Percentiles rank a stretch among this genome's conserved stretches.
These are phyloP conservation scores for Agapetus fuscipes DNA, from an alignment of 2,888 invertebrate genomes.

Conservation along the genomic window DNA sequence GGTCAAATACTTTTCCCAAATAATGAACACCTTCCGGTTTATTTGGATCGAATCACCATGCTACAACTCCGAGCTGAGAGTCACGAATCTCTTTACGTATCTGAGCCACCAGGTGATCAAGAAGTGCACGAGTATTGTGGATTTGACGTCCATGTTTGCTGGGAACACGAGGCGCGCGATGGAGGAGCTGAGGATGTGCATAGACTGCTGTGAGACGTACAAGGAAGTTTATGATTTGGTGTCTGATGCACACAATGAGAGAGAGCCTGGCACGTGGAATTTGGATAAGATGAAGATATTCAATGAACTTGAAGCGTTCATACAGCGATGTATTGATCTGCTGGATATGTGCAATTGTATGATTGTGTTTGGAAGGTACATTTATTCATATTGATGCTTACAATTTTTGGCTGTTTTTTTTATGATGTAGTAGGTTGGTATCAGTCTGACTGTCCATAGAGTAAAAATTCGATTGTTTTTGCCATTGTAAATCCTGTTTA, in stretches of 20 bases:
- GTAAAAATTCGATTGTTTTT: no score
- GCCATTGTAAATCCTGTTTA: no score
- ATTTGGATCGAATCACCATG: conserved; percentile 79
- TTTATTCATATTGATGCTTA: no score
- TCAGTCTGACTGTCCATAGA: no score
- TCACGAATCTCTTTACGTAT: conserved; percentile 59
- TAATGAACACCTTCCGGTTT: conserved; percentile 68
- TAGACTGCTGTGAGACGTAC: conserved; percentile 67
- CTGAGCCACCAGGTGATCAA: conserved; percentile 80
- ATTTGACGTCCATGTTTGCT: conserved; percentile 58
- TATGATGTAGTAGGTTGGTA: no score
- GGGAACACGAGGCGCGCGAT: conserved; percentile 63
- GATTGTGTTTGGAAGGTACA: conserved; percentile 78
- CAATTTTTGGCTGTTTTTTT: no score
- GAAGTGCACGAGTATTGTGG: conserved; percentile 59
- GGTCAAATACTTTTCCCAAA: conserved; percentile 53
- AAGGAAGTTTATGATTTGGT: conserved; percentile 60
- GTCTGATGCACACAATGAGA: conserved; percentile 47
- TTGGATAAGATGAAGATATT: conserved; percentile 73
- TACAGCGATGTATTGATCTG: conserved; percentile 75
- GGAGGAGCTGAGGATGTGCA: conserved; percentile 60
- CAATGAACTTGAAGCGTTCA: conserved; percentile 77
- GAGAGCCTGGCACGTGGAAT: conserved; percentile 53
- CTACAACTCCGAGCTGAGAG: conserved; percentile 58
- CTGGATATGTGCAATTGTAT: conserved; percentile 82